These are phyloP conservation scores for Porites australiensis DNA, from an alignment of 64 coral and sea anemone species.

Conservation along the genomic window DNA sequence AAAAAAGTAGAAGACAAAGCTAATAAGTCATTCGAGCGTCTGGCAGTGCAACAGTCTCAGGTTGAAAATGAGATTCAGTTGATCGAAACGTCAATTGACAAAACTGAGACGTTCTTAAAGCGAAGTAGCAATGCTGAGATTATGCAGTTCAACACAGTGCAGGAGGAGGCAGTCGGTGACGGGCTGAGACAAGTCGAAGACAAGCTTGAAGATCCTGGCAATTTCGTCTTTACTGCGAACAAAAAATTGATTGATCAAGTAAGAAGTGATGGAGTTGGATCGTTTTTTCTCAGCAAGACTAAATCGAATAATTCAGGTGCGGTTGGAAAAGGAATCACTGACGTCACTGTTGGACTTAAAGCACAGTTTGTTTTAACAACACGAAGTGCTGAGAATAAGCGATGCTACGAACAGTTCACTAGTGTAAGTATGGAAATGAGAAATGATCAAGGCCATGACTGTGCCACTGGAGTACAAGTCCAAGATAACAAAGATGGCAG, in stretches of 20 bases:
- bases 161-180: not conserved
- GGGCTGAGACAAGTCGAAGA: not conserved
- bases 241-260: not conserved
- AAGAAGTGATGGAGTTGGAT: not conserved
- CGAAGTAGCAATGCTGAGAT: not conserved
- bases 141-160: not conserved
- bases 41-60: not conserved
- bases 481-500: too few relatives aligned
- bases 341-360: not conserved
- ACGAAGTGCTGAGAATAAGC: too few relatives aligned
- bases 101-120: not conserved
- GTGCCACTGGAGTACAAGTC: too few relatives aligned
- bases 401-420: not conserved
- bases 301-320: not conserved
- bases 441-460: too few relatives aligned
- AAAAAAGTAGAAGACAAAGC: not conserved
- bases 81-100: not conserved
- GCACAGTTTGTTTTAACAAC: not conserved
- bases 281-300: not conserved
- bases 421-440: too few relatives aligned
- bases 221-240: not conserved
- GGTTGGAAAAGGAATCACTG: not conserved
- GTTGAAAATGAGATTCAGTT: not conserved
- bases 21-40: not conserved
- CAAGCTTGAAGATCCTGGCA: not conserved